A percentile compares a stretch with the other conserved stretches of the same genome.
Conservation (phyloP, 1,140 invertebrate genomes). For the Trichonephila clavipes region DNA sequence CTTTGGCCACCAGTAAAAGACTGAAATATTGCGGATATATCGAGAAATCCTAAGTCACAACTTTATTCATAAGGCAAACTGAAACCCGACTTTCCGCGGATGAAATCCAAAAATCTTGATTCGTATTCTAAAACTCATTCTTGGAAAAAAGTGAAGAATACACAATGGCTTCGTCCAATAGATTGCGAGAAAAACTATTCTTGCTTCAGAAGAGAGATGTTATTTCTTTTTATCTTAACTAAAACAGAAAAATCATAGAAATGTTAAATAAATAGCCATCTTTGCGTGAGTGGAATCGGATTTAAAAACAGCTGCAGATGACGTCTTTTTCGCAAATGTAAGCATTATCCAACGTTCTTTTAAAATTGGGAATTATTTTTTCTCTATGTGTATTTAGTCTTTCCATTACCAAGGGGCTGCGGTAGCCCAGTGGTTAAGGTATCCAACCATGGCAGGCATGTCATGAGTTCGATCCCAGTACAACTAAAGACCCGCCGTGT, state of each 20-base stretch:
- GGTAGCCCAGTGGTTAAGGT: too few species aligned
- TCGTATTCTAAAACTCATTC: conserved; percentile 61
- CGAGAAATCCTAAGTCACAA: conserved; percentile 36
- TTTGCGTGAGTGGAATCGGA: conserved; percentile 62
- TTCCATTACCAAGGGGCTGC: neutral
- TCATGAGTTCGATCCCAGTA: too few species aligned
- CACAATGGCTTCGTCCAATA: conserved; percentile 45
- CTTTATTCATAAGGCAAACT: conserved; percentile 61
- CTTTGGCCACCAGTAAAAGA: neutral
- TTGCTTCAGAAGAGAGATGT: neutral
- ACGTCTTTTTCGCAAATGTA: conserved; percentile 27
- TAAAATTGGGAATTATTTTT: conserved; percentile 59
- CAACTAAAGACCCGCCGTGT: too few species aligned
- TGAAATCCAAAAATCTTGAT: conserved; percentile 57
- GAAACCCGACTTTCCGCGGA: conserved; percentile 18
- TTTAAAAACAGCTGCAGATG: conserved; percentile 47
- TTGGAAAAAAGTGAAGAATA: conserved; percentile 34
- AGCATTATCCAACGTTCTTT: conserved; percentile 34
- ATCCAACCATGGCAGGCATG: too few species aligned
- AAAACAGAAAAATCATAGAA: conserved; percentile 46
- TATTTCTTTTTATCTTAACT: conserved; percentile 49
- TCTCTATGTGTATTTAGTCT: neutral
- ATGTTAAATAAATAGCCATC: conserved; percentile 57
- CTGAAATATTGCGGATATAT: conserved; percentile 53
- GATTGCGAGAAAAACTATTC: conserved; percentile 34